Evolutionary conservation across 1,140 invertebrate species (phyloP).

Genomic region (Trissolcus basalis): DNA sequence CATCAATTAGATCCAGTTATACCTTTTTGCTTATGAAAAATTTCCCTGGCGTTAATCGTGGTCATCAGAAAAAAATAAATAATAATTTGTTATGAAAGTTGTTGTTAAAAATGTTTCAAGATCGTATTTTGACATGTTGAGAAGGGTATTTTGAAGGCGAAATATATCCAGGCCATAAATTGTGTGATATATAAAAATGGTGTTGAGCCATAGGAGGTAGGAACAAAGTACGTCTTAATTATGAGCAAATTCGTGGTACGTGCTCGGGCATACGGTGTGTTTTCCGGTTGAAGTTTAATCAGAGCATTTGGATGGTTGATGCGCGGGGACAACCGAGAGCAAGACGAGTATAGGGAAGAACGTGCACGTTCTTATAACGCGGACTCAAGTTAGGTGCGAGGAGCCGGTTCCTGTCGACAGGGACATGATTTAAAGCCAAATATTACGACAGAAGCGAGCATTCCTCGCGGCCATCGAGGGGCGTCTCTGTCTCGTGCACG

Average conservation of each 20-base stretch:
- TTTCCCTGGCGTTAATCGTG: too few species aligned
- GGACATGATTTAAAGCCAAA: conserved; percentile 77
- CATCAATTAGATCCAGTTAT: too few species aligned
- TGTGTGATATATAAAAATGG: conserved; percentile 34
- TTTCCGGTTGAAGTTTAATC: conserved; percentile 43
- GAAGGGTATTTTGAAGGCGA: too few species aligned
- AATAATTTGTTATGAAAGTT: too few species aligned
- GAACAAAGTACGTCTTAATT: conserved; percentile 49
- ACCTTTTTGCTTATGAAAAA: too few species aligned
- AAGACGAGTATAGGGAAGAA: conserved; percentile 26
- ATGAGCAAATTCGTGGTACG: conserved; percentile 48
- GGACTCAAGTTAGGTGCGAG: conserved; percentile 65
- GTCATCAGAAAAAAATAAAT: too few species aligned
- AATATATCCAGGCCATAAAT: conserved; percentile 33
- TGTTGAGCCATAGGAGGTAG: conserved; percentile 17
- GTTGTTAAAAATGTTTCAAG: too few species aligned
- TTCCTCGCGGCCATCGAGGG: conserved; percentile 67
- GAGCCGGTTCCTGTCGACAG: conserved; percentile 68
- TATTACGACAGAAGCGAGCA: conserved; percentile 75
- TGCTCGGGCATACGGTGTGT: conserved; percentile 41
- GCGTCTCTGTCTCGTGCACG: conserved; percentile 51
- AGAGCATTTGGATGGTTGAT: conserved; percentile 24
- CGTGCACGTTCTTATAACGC: conserved; percentile 51
- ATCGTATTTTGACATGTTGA: too few species aligned
- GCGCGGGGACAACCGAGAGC: conserved; percentile 7